Evolutionary conservation across 2,888 invertebrate genomes (phyloP).

Genomic region (Latrodectus elegans): DNA sequence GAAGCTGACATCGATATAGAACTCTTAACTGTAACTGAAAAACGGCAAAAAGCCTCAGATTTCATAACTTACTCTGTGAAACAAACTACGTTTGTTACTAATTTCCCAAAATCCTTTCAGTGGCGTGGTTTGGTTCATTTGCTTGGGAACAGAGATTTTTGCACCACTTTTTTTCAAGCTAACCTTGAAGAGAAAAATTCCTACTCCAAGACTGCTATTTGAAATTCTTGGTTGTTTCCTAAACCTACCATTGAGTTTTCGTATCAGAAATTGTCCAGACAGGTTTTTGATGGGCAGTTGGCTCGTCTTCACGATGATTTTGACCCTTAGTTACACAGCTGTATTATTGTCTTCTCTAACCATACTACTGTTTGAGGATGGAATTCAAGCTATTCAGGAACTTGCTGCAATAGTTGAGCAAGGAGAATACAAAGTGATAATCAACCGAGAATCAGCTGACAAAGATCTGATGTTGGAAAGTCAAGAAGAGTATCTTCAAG

Average conservation of each 20-base stretch:
- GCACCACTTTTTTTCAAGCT: neutral
- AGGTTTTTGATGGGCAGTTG: conserved; percentile 13
- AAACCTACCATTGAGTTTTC: neutral
- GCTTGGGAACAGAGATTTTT: neutral
- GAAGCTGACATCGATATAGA: conserved; percentile 78
- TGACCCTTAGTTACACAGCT: conserved; percentile 14
- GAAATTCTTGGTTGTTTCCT: neutral
- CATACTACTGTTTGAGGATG: neutral
- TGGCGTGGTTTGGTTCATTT: neutral
- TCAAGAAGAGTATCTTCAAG: neutral
- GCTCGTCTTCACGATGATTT: neutral
- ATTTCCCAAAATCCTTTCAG: conserved; percentile 19
- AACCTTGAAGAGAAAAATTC: neutral
- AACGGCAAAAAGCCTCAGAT: conserved; percentile 78
- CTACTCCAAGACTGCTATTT: neutral
- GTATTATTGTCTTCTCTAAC: conserved; percentile 21
- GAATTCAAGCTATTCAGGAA: neutral
- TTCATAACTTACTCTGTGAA: conserved; percentile 75
- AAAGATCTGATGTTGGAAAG: neutral
- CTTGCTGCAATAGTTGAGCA: neutral
- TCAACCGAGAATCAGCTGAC: neutral
- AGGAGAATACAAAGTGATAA: neutral
- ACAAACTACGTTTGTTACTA: conserved; percentile 27
- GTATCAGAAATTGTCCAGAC: neutral
- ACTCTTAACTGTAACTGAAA: conserved; percentile 78